Evolutionary conservation across 1,140 invertebrate species (phyloP).

Genomic region (Brachionus calyciflorus): DNA sequence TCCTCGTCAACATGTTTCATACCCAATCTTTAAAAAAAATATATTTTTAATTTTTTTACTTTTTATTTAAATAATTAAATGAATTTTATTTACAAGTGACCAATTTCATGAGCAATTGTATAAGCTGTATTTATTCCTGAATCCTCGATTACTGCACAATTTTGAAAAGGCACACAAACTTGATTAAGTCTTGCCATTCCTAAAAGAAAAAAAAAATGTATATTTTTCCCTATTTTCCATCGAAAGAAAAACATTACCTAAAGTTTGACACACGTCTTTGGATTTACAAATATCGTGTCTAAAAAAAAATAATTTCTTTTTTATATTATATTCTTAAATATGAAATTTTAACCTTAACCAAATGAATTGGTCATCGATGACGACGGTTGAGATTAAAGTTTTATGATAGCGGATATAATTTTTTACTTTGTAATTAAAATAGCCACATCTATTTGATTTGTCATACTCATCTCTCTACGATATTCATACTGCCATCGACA

Average conservation of each 20-base stretch:
- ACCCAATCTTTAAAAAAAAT: background rate
- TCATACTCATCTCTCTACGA: background rate
- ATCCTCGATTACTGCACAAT: slow-evolving; percentile 45
- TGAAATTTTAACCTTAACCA: no score
- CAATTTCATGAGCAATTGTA: slow-evolving; percentile 47
- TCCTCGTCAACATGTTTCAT: slow-evolving; percentile 29
- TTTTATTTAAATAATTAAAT: no score
- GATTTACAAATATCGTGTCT: slow-evolving; percentile 28
- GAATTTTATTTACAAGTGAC: slow-evolving; percentile 42
- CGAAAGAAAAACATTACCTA: no score
- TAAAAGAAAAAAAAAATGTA: no score
- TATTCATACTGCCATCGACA: slow-evolving; percentile 43
- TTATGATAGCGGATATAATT: background rate
- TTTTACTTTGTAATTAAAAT: slow-evolving; percentile 38
- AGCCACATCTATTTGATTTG: slow-evolving; percentile 30
- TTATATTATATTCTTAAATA: background rate
- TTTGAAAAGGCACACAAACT: slow-evolving; percentile 16
- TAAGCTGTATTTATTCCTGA: slow-evolving; percentile 20
- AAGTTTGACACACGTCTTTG: slow-evolving; percentile 9
- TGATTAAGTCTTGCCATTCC: slow-evolving; percentile 43
- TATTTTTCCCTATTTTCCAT: no score
- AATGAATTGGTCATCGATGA: no score
- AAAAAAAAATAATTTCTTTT: background rate
- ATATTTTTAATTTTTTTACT: no score
- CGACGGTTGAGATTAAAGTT: no score